Evolutionary conservation across 1,140 invertebrate genomes (phyloP).

Genomic region (Vollenhovia emeryi): DNA sequence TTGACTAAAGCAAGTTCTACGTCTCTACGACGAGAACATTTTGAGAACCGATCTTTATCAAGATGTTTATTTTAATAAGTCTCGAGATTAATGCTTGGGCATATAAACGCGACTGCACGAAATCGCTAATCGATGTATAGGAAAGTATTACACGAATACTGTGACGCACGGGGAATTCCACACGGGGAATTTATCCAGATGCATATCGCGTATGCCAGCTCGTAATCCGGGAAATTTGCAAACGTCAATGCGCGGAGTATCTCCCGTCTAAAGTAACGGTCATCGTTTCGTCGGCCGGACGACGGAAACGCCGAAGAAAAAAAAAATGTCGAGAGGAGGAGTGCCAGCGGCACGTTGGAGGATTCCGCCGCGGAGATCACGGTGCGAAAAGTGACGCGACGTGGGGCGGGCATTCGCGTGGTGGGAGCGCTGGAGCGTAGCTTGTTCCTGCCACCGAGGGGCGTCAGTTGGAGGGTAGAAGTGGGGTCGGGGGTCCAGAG

Average conservation of each 20-base stretch:
- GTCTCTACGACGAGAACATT: background rate
- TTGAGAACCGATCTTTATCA: background rate
- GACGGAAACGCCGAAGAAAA: background rate
- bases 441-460: constrained; percentile 57
- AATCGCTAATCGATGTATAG: constrained; percentile 30
- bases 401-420: constrained; percentile 59
- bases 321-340: background rate
- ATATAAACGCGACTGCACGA: background rate
- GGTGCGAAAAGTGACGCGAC: constrained; percentile 51
- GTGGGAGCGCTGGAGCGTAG: constrained; percentile 41
- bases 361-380: constrained; percentile 22
- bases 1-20: background rate
- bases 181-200: constrained; percentile 24
- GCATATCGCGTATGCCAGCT: constrained; percentile 2
- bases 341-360: background rate
- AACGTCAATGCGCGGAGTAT: background rate
- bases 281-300: background rate
- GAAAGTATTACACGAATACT: too few relatives aligned
- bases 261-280: background rate
- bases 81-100: background rate
- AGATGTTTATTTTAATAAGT: background rate
- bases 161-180: constrained; percentile 67
- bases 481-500: constrained; percentile 65
- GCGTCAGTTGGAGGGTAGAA: constrained; percentile 48
- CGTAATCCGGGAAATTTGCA: background rate